Percentiles rank a stretch among this genome's conserved stretches.
These are phyloP conservation scores for Drosophila paulistorum DNA, from an alignment of 1,140 invertebrate genomes.

Conservation along the genomic window DNA sequence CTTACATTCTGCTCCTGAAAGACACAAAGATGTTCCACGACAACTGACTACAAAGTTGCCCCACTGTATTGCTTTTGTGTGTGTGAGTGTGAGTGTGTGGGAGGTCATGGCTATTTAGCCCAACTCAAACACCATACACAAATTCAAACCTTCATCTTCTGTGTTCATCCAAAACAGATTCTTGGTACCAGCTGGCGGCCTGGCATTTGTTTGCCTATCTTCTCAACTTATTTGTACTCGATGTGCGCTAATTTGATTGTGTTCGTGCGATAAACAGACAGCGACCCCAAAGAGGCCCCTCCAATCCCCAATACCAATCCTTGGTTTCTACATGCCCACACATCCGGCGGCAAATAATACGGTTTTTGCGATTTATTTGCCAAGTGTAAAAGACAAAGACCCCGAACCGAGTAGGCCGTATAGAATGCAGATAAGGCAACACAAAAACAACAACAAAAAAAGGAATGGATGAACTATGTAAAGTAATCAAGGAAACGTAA, in stretches of 20 bases:
- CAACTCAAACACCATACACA: background rate
- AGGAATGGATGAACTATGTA: conserved; percentile 62
- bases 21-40: conserved; percentile 22
- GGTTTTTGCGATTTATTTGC: conserved; percentile 80
- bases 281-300: conserved; percentile 11
- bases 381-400: conserved; percentile 68
- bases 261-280: conserved; percentile 75
- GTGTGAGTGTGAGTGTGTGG: conserved; percentile 11
- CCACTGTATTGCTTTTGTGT: conserved; percentile 27
- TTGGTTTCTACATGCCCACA: conserved; percentile 52
- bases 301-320: conserved; percentile 10
- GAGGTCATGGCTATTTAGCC: conserved; percentile 6
- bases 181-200: conserved; percentile 44
- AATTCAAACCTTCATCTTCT: background rate
- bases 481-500: conserved; percentile 83
- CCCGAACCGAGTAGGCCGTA: conserved; percentile 16
- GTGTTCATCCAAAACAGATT: conserved; percentile 6
- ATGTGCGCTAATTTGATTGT: conserved; percentile 81
- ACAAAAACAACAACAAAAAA: conserved; percentile 4
- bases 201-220: conserved; percentile 65
- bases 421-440: conserved; percentile 57
- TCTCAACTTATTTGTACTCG: conserved; percentile 71
- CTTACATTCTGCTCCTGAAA: background rate
- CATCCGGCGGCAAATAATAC: conserved; percentile 80
- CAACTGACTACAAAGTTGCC: conserved; percentile 36